Evolutionary conservation across 2,888 invertebrate species (phyloP).

Genomic region (Acrocyrtus sp.): DNA sequence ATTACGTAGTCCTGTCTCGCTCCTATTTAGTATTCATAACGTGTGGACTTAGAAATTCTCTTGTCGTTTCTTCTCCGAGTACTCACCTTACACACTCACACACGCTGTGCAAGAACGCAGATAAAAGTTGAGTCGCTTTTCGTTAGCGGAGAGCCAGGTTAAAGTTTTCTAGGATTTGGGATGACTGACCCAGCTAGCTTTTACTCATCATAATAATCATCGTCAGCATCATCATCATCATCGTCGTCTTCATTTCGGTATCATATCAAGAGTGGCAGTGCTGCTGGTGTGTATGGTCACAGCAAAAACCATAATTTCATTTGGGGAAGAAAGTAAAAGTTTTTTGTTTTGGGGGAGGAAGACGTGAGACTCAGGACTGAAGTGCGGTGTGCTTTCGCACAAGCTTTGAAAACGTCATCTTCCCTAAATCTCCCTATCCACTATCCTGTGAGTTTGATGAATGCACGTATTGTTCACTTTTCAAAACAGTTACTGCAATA

Average conservation of each 20-base stretch:
- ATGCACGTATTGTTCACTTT: too few relatives aligned
- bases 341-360: not conserved
- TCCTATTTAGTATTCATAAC: slow-evolving; percentile 50
- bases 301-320: slow-evolving; percentile 10
- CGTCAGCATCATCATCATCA: slow-evolving; percentile 18
- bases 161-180: slow-evolving; percentile 2
- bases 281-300: too few relatives aligned
- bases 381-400: too few relatives aligned
- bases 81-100: slow-evolving; percentile 2
- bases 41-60: slow-evolving; percentile 42
- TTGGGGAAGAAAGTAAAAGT: slow-evolving; percentile 33
- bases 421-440: too few relatives aligned
- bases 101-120: slow-evolving; percentile 23
- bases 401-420: too few relatives aligned
- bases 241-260: slow-evolving; percentile 17
- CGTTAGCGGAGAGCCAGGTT: not conserved
- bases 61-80: not conserved
- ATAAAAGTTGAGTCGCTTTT: slow-evolving; percentile 9
- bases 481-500: too few relatives aligned
- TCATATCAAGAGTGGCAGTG: not conserved
- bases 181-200: slow-evolving; percentile 45
- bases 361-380: not conserved
- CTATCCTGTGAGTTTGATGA: too few relatives aligned
- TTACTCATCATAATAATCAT: slow-evolving; percentile 9
- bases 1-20: slow-evolving; percentile 49